These are phyloP conservation scores for Aulostomus chinensis DNA, from an alignment of 2,797 vertebrate species.

Conservation along the genomic window DNA sequence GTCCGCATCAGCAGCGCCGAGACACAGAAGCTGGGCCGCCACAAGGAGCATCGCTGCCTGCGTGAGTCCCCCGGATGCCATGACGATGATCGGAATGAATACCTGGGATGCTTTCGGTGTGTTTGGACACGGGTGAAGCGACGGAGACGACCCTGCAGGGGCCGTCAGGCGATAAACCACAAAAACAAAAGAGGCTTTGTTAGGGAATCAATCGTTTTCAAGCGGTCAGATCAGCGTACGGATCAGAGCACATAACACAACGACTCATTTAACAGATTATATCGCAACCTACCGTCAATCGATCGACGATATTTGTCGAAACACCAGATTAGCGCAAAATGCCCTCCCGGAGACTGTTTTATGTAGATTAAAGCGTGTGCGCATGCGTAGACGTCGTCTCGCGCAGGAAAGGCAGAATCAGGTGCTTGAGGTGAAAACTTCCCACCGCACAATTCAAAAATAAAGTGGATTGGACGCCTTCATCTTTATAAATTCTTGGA, in stretches of 20 bases:
- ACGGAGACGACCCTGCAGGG: neutral
- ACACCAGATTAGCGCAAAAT: conserved; percentile 38
- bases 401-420: too few relatives aligned
- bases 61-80: conserved; percentile 62
- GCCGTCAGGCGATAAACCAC: conserved; percentile 9
- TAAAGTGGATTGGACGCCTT: too few relatives aligned
- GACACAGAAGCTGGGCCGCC: conserved; percentile 69
- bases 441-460: too few relatives aligned
- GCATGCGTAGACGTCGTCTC: conserved; percentile 55
- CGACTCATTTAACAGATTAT: neutral
- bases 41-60: conserved; percentile 72
- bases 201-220: conserved; percentile 11
- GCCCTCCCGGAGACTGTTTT: conserved; percentile 40
- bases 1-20: conserved; percentile 69
- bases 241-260: too few relatives aligned
- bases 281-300: conserved; percentile 47
- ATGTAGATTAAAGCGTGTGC: conserved; percentile 26
- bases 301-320: conserved; percentile 39
- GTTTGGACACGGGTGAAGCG: neutral
- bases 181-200: too few relatives aligned
- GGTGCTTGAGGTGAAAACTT: too few relatives aligned
- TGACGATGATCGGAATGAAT: conserved; percentile 32
- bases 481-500: too few relatives aligned
- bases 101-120: conserved; percentile 6
- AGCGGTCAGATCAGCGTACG: neutral